Conservation (phyloP, 2,113 vertebrate species). For the Colistium nudipinnis region DNA sequence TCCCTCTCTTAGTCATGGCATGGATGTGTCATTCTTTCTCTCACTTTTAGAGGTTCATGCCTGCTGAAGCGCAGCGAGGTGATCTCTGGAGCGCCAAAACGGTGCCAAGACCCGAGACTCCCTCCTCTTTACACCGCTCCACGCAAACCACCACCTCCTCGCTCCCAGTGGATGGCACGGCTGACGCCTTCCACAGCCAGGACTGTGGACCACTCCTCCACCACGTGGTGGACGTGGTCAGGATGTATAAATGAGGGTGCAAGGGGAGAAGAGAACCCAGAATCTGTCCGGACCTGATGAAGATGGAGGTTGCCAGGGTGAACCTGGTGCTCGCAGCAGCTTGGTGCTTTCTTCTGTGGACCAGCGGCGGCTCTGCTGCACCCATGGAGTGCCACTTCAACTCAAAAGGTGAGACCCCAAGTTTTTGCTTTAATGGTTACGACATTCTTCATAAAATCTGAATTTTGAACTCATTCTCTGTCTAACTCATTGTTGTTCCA, state of each 20-base stretch:
- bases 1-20: constrained; percentile 80
- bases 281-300: constrained; percentile 43
- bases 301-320: constrained; percentile 82
- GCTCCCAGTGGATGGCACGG: constrained; percentile 56
- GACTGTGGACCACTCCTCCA: constrained; percentile 65
- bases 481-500: constrained; percentile 64
- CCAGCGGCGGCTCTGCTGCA: constrained; percentile 75
- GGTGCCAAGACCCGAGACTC: constrained; percentile 67
- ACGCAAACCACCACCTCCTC: constrained; percentile 47
- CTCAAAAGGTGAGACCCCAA: constrained; percentile 86
- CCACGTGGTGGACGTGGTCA: constrained; percentile 39
- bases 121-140: constrained; percentile 41
- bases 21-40: constrained; percentile 84
- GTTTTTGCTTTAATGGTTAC: background rate
- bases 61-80: constrained; percentile 74
- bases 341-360: constrained; percentile 76
- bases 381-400: constrained; percentile 90
- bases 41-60: constrained; percentile 79
- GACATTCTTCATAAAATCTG: too few species aligned
- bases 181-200: constrained; percentile 56
- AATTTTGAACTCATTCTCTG: background rate
- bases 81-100: constrained; percentile 70
- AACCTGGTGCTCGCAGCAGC: constrained; percentile 57
- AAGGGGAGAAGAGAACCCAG: constrained; percentile 40
- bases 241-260: constrained; percentile 78